Base-by-base conservation (phyloP, 1,140 invertebrate genomes). In the Papilio aristodemus region DNA sequence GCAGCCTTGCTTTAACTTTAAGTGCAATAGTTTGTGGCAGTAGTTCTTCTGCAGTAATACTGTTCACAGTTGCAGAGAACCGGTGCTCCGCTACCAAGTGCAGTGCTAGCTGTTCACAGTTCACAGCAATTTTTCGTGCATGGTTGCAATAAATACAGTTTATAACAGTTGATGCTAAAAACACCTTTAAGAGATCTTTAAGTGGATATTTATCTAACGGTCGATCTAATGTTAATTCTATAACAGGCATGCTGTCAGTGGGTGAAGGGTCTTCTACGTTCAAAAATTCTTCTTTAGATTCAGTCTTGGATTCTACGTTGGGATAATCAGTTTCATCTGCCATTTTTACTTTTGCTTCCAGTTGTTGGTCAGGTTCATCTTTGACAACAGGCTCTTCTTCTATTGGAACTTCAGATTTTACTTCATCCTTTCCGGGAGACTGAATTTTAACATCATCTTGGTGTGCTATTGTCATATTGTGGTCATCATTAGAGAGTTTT, bases 141-240 rank as follows among this genome's bases (percentile, higher is more conserved):
- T 97, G 96, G 82, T 96, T 96, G 78, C 96, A 97, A 80, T 96
- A 97, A 36, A 96, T 93, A 84, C 96, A 97, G 32, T 91, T 92
- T 4, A 93, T 89, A 77, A 94, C 94, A 0, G 95, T 95, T 1
- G 93, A 93, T 69, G 93, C 91, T 25, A 97, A 91, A 83, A 96
- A 96, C 69, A 94, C 93, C 83, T 95, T 95, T 9, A 97, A 75
- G 63, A 97, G 89, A 41, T 95, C 93, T 70, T 95, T 93, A 59
- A 95, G 91, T 38, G 94, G 93, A 85, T 96, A 94, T 76, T 93
- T 95, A 74, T 96, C 95, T 41, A 97, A 83, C 4, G 94, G 94
- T 50, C 93, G 94, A 73, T 96, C 94, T 9, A 97, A 91, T 67
- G 94, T 94, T n/a, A 97, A 79, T 82, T 96, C 95, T 70, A 95